Percentiles rank a stretch among this genome's conserved stretches.
phyloP scores from a whole-genome alignment of 1,140 invertebrate species.

The Portunus trituberculatus region DNA sequence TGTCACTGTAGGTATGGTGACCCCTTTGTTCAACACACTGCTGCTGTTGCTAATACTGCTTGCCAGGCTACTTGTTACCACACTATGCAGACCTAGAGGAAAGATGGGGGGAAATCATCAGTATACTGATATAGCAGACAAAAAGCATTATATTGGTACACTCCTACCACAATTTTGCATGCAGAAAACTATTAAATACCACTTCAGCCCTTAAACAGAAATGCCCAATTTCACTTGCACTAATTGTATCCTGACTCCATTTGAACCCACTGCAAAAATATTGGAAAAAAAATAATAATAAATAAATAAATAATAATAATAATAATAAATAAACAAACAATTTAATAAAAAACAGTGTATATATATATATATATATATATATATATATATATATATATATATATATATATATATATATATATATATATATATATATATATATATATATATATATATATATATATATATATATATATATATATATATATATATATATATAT shows the following conservation, averaged over 20 bases:
- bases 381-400: slow-evolving; percentile 5
- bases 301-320: background rate
- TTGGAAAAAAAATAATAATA: background rate
- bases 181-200: too few species aligned
- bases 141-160: background rate
- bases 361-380: slow-evolving; percentile 20
- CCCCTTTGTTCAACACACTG: slow-evolving; percentile 69
- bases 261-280: background rate
- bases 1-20: slow-evolving; percentile 77
- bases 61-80: slow-evolving; percentile 75
- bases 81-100: slow-evolving; percentile 77
- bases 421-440: too few species aligned
- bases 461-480: too few species aligned
- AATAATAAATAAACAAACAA: background rate
- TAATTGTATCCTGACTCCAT: too few species aligned
- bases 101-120: background rate
- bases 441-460: too few species aligned
- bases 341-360: background rate
- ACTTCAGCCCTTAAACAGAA: too few species aligned
- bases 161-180: background rate
- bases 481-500: too few species aligned
- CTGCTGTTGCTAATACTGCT: slow-evolving; percentile 74
- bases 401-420: background rate
- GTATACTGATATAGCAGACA: background rate
- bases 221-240: too few species aligned